A percentile compares a stretch with the other conserved stretches of the same genome.
These are phyloP conservation scores for Tetheella fluctuosa DNA, from an alignment of 2,888 invertebrate genomes.

Conservation along the genomic window DNA sequence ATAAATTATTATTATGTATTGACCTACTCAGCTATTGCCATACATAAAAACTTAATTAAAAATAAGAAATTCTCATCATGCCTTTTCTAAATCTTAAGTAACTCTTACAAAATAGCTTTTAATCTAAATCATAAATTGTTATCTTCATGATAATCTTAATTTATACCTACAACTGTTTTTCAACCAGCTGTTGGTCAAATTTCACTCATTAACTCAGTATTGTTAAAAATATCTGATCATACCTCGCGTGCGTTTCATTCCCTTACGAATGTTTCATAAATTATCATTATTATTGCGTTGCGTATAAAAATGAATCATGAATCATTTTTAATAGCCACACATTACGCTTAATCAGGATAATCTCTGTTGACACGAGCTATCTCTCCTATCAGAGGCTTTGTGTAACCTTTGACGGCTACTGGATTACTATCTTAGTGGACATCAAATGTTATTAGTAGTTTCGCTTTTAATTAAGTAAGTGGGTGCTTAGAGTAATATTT, in stretches of 20 bases:
- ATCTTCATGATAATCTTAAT: not conserved
- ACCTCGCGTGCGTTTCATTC: constrained; percentile 2
- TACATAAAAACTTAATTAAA: constrained; percentile 3
- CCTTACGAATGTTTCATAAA: constrained; percentile 21
- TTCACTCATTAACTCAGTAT: not conserved
- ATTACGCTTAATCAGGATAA: constrained; percentile 16
- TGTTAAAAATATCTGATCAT: constrained; percentile 9
- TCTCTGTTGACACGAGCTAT: constrained; percentile 14
- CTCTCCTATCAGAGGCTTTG: constrained; percentile 17
- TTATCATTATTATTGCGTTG: constrained; percentile 33
- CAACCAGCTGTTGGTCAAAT: not conserved
- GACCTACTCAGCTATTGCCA: not conserved
- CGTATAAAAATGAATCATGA: constrained; percentile 23
- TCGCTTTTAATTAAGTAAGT: not conserved
- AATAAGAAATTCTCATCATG: not conserved
- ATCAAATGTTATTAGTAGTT: constrained; percentile 7
- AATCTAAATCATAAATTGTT: not conserved
- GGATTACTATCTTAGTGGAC: constrained; percentile 10
- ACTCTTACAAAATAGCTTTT: not conserved
- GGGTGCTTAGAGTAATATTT: not conserved
- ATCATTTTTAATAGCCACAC: constrained; percentile 14
- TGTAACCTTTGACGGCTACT: constrained; percentile 14
- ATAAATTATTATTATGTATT: not conserved
- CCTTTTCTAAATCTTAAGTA: not conserved
- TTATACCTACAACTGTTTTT: not conserved